Conservation (phyloP, 2,113 vertebrate genomes). For the Platysteira castanea region DNA sequence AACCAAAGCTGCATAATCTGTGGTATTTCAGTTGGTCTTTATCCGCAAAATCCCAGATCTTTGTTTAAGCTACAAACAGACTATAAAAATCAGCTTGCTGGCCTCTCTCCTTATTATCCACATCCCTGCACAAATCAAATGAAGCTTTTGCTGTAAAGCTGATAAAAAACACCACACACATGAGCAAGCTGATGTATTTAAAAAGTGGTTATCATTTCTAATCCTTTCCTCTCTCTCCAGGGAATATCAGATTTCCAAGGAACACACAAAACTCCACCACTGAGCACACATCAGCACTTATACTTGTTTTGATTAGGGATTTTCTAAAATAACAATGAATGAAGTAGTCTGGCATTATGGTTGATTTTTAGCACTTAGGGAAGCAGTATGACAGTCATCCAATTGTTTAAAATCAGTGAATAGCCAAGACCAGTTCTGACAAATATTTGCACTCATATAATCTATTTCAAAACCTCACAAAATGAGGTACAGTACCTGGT, state of each 20-base stretch:
- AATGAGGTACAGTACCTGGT: not conserved
- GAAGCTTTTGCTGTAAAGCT: constrained; percentile 71
- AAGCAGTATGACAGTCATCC: not conserved
- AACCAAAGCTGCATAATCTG: constrained; percentile 73
- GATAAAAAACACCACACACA: constrained; percentile 63
- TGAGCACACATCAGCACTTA: constrained; percentile 31
- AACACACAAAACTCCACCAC: constrained; percentile 43
- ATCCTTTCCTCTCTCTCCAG: constrained; percentile 65
- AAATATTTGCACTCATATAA: constrained; percentile 29
- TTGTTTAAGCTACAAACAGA: constrained; percentile 78
- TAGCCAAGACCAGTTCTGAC: not conserved
- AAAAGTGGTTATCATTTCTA: constrained; percentile 71
- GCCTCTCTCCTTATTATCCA: constrained; percentile 71
- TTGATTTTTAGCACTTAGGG: constrained; percentile 60
- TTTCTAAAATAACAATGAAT: constrained; percentile 63
- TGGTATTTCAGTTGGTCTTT: constrained; percentile 73
- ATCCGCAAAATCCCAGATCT: constrained; percentile 78
- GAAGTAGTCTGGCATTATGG: constrained; percentile 51
- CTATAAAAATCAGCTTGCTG: constrained; percentile 72
- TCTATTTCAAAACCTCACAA: constrained; percentile 3
- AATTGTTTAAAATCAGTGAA: constrained; percentile 35
- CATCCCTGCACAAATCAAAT: constrained; percentile 76
- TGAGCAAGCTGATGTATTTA: constrained; percentile 62
- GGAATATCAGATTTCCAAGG: constrained; percentile 53
- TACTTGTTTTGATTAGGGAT: constrained; percentile 69